A percentile compares a stretch with the other conserved stretches of the same genome.
Conservation (phyloP, 2,888 invertebrate genomes). For the Watsonalla cultraria region DNA sequence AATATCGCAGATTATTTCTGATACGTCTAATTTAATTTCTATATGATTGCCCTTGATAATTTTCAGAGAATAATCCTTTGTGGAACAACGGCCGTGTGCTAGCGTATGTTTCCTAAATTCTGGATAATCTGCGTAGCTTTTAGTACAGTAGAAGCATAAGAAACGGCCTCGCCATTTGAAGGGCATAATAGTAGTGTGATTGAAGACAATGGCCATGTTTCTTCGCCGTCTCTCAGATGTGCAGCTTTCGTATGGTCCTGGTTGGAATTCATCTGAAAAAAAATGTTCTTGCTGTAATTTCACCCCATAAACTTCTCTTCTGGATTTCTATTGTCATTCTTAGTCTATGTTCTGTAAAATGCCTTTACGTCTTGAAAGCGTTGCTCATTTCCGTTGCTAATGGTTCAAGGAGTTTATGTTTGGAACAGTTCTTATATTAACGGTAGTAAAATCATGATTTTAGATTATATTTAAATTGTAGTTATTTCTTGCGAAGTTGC, state of each 20-base stretch:
- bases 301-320: constrained; percentile 10
- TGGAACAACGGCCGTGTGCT: constrained; percentile 48
- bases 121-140: constrained; percentile 40
- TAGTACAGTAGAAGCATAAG: constrained; percentile 61
- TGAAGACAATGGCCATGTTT: constrained; percentile 65
- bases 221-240: constrained; percentile 54
- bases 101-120: constrained; percentile 59
- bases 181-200: constrained; percentile 60
- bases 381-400: no score
- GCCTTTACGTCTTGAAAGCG: no score
- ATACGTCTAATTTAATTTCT: constrained; percentile 61
- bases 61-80: constrained; percentile 47
- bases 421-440: no score
- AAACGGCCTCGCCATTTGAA: constrained; percentile 67
- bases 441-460: no score
- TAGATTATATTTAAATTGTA: no score
- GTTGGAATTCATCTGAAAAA: constrained; percentile 58
- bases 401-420: no score
- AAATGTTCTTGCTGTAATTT: constrained; percentile 55
- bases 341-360: no score
- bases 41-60: constrained; percentile 47
- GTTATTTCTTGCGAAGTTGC: no score
- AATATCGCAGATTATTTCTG: constrained; percentile 53
- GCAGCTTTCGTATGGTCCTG: constrained; percentile 43
- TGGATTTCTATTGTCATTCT: background rate